phyloP scores from a whole-genome alignment of 2,113 vertebrate genomes.

The Nycticryphes semicollaris region DNA sequence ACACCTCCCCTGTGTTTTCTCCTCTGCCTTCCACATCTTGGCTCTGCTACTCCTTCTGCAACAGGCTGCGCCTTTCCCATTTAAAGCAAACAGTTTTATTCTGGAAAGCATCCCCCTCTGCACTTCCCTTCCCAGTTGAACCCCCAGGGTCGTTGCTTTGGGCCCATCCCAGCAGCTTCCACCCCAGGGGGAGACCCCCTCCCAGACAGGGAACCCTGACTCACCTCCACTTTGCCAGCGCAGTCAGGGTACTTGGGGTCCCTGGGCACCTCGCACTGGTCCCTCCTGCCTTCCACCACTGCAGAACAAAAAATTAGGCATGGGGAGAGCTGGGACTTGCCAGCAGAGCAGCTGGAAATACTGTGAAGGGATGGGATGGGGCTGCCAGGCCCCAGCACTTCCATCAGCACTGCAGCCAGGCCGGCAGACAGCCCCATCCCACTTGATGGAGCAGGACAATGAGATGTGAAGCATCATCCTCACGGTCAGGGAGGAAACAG shows the following conservation, averaged over 20 bases:
- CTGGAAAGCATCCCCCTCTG: neutral
- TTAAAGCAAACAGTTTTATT: neutral
- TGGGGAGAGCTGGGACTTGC: neutral
- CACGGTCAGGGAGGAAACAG: neutral
- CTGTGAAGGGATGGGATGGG: neutral
- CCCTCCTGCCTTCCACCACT: slow-evolving; percentile 82
- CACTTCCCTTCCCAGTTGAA: neutral
- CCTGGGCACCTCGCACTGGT: slow-evolving; percentile 91
- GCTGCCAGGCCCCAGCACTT: neutral
- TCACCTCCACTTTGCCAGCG: slow-evolving; percentile 93
- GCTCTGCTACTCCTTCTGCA: neutral
- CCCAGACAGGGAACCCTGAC: slow-evolving; percentile 26
- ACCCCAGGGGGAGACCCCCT: neutral
- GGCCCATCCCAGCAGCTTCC: neutral
- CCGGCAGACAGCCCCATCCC: neutral
- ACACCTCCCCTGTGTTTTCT: neutral
- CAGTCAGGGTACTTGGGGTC: slow-evolving; percentile 93
- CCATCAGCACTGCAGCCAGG: neutral
- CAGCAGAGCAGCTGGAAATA: neutral
- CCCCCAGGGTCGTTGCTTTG: neutral
- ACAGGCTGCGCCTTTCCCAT: fast-evolving
- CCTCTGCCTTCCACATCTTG: neutral
- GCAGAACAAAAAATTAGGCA: neutral
- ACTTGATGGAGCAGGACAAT: neutral
- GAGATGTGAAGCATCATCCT: neutral